Evolutionary conservation across 35 echinoderm and acorn worm species (phyloP).

Genomic region (Apostichopus californicus): DNA sequence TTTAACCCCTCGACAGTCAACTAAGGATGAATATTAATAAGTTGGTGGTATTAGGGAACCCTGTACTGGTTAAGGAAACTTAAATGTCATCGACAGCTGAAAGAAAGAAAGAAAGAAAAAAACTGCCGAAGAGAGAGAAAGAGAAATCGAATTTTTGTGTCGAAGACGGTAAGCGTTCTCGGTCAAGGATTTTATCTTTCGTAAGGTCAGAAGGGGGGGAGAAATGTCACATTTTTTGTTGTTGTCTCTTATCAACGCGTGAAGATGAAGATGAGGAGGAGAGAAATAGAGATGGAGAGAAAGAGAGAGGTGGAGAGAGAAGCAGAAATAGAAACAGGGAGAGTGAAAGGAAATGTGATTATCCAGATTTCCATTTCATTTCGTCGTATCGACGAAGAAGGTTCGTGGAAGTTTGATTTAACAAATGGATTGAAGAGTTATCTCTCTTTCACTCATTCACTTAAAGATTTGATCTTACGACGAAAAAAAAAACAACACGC

Average conservation of each 20-base stretch:
- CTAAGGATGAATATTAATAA: neutral
- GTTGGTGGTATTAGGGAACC: neutral
- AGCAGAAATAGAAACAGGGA: no score
- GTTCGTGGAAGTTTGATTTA: no score
- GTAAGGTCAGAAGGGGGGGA: neutral
- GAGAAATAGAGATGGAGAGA: neutral
- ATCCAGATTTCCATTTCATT: no score
- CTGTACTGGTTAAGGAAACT: neutral
- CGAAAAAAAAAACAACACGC: no score
- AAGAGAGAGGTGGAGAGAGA: no score
- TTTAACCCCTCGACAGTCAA: neutral
- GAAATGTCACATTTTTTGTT: neutral
- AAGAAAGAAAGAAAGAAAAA: neutral
- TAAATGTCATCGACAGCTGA: neutral
- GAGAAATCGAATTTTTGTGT: neutral
- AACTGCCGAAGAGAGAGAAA: no score
- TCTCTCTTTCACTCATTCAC: no score
- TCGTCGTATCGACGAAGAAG: no score
- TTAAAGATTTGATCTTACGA: no score
- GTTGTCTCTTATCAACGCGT: neutral
- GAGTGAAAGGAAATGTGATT: no score
- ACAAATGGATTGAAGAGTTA: no score
- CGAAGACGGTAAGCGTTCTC: neutral
- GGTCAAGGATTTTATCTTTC: neutral
- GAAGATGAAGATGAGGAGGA: neutral